These are phyloP conservation scores for Pteronura brasiliensis DNA, from an alignment of 2,113 vertebrate genomes.

Conservation along the genomic window DNA sequence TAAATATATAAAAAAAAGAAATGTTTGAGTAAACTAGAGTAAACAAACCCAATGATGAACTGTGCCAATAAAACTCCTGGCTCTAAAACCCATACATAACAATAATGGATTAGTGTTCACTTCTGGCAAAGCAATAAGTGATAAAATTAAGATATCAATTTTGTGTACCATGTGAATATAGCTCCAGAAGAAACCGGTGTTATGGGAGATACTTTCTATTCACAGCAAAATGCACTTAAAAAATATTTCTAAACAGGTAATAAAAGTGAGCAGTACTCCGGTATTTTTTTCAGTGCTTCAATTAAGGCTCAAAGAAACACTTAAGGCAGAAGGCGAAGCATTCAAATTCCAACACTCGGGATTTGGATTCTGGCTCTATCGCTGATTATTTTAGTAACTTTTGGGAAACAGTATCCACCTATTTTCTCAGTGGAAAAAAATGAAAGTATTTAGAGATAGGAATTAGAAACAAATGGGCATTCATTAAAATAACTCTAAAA, in stretches of 20 bases:
- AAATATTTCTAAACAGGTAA: background rate
- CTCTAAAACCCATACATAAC: background rate
- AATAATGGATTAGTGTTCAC: background rate
- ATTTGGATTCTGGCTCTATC: background rate
- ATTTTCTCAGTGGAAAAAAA: conserved; percentile 21
- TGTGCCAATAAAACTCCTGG: background rate
- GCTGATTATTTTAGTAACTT: background rate
- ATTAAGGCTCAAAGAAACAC: background rate
- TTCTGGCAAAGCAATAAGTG: background rate
- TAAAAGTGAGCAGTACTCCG: background rate
- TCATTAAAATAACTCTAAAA: conserved; percentile 17
- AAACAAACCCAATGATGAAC: background rate
- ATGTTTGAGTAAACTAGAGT: background rate
- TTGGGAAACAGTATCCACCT: background rate
- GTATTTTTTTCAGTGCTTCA: background rate
- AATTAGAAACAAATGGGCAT: conserved; percentile 6
- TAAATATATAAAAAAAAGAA: background rate
- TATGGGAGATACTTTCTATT: background rate
- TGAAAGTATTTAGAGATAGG: background rate
- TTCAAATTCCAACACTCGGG: background rate
- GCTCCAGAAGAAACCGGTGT: background rate
- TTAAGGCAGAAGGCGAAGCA: background rate
- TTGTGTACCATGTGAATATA: background rate
- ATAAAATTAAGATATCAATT: background rate
- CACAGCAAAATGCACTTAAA: background rate